Percentiles rank a stretch among this genome's conserved stretches.
Evolutionary conservation across 2,797 vertebrate genomes (phyloP).

Genomic region (Scolopax bukidnonensis): DNA sequence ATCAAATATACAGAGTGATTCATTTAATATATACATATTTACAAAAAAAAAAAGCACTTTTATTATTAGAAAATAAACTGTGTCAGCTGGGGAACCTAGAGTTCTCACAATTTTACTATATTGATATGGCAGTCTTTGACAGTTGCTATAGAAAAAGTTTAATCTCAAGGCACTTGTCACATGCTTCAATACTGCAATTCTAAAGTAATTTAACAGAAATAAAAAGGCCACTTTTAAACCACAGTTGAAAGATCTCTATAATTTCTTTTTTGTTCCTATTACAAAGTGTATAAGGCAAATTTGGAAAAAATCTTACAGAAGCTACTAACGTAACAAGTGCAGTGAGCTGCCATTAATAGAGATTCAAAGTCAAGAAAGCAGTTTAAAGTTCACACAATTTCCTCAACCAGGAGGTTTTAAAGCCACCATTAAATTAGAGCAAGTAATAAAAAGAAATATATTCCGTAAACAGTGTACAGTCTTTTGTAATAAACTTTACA

Average conservation of each 20-base stretch:
- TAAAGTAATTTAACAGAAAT: constrained; percentile 75
- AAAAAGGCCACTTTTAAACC: constrained; percentile 93
- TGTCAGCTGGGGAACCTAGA: constrained; percentile 73
- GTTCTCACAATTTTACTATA: constrained; percentile 72
- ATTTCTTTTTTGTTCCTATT: constrained; percentile 56
- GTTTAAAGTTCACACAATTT: constrained; percentile 68
- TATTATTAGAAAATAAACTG: constrained; percentile 89
- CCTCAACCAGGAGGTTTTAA: constrained; percentile 77
- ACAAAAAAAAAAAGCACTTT: constrained; percentile 86
- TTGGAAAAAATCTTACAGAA: constrained; percentile 70
- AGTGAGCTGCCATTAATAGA: constrained; percentile 77
- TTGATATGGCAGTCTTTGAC: constrained; percentile 80
- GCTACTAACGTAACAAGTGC: constrained; percentile 67
- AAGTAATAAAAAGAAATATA: constrained; percentile 77
- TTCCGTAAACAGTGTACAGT: constrained; percentile 81
- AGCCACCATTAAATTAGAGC: constrained; percentile 75
- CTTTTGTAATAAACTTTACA: constrained; percentile 72
- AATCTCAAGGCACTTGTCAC: constrained; percentile 96
- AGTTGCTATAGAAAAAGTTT: constrained; percentile 80
- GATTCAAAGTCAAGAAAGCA: constrained; percentile 66
- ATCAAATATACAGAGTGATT: constrained; percentile 98
- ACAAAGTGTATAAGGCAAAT: constrained; percentile 74
- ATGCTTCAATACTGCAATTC: constrained; percentile 89
- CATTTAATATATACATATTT: constrained; percentile 98
- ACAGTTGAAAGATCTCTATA: constrained; percentile 84